Evolutionary conservation across 2,888 invertebrate species (phyloP).

Genomic region (Diarsia dahlii): DNA sequence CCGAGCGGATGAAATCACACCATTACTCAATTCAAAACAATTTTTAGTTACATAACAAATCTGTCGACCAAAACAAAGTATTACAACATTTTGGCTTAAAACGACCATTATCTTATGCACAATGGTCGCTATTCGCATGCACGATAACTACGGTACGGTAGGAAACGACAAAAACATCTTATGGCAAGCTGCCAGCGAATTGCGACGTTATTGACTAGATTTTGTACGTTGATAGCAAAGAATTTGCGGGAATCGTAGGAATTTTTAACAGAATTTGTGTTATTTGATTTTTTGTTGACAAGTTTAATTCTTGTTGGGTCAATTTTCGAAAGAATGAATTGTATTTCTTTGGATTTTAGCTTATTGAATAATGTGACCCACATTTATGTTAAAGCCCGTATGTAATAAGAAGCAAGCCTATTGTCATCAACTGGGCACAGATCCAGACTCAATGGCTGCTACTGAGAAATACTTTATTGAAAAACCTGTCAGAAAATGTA

Average conservation of each 20-base stretch:
- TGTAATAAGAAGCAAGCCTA: no score
- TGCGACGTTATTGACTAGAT: constrained; percentile 25
- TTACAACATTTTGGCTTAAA: constrained; percentile 40
- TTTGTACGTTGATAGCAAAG: neutral
- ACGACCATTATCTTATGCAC: constrained; percentile 37
- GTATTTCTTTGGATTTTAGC: neutral
- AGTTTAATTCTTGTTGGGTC: neutral
- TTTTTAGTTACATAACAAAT: constrained; percentile 4
- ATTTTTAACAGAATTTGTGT: neutral
- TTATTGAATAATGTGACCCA: neutral
- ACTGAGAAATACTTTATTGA: no score
- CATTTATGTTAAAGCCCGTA: no score
- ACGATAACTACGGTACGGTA: constrained; percentile 6
- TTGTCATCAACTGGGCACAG: no score
- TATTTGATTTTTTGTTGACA: neutral
- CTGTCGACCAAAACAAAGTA: neutral
- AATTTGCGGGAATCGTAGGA: constrained; percentile 9
- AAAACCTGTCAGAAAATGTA: no score
- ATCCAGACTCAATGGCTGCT: no score
- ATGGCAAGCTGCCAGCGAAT: constrained; percentile 49
- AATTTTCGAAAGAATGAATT: neutral
- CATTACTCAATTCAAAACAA: neutral
- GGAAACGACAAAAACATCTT: constrained; percentile 17
- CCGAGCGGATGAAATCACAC: no score
- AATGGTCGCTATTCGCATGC: constrained; percentile 33